phyloP scores from a whole-genome alignment of 2,113 vertebrate species.

The Myrmecophaga tridactyla region DNA sequence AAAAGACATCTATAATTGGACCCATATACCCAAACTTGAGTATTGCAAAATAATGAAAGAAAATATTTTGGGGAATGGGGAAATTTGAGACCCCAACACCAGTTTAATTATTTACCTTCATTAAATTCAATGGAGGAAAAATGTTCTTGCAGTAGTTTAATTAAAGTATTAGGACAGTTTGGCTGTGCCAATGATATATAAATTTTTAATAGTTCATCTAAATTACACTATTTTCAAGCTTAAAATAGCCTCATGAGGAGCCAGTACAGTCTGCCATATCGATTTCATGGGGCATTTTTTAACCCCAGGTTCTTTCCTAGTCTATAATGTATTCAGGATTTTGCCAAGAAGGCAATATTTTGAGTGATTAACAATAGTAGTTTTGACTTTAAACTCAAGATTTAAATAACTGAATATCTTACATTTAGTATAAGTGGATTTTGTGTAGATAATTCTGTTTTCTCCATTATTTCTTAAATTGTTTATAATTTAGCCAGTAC shows the following conservation, averaged over 20 bases:
- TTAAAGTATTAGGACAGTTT: slow-evolving; percentile 13
- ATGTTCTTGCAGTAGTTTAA: not conserved
- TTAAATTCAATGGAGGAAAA: slow-evolving; percentile 54
- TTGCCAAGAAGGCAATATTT: not conserved
- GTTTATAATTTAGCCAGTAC: not conserved
- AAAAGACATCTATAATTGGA: not conserved
- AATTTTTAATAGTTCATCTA: slow-evolving; percentile 47
- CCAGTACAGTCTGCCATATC: not conserved
- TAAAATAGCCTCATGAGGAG: slow-evolving; percentile 66
- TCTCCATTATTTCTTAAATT: not conserved
- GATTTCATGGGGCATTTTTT: slow-evolving; percentile 27
- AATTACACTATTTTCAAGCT: slow-evolving; percentile 35
- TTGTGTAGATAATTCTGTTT: not conserved
- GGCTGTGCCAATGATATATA: not conserved
- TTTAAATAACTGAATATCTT: not conserved
- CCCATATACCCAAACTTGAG: not conserved
- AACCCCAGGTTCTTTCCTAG: not conserved
- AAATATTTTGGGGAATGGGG: slow-evolving; percentile 1
- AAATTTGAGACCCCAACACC: not conserved
- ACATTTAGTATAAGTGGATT: not conserved
- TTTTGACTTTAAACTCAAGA: not conserved
- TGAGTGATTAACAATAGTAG: not conserved
- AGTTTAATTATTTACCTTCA: slow-evolving; percentile 47
- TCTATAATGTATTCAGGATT: not conserved
- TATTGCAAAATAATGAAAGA: slow-evolving; percentile 30